phyloP scores from a whole-genome alignment of 2,113 vertebrate genomes.

The Tylochromis polylepis region DNA sequence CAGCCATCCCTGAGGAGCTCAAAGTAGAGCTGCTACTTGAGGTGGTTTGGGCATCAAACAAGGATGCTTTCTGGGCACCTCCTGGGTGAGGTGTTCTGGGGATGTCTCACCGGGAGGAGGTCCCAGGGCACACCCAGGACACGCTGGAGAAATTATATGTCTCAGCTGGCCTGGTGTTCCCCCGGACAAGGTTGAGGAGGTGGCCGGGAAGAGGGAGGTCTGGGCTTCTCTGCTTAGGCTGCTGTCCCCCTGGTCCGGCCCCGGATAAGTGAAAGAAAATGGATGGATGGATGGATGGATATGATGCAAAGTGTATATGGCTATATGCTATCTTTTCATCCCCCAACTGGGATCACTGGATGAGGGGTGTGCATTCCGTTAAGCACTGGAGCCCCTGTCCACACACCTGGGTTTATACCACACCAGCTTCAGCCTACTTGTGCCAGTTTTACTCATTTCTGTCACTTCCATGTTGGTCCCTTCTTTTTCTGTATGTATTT shows the following conservation, averaged over 20 bases:
- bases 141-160: background rate
- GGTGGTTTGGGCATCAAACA: too few relatives aligned
- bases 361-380: background rate
- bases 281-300: background rate
- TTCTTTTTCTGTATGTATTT: background rate
- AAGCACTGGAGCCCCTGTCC: background rate
- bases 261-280: accelerated
- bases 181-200: background rate
- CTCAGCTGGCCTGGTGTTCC: background rate
- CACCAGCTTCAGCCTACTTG: background rate
- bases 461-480: background rate
- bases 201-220: background rate
- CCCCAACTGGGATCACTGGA: background rate
- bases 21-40: too few relatives aligned
- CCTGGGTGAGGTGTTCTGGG: background rate
- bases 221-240: background rate
- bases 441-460: background rate
- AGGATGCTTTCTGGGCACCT: background rate
- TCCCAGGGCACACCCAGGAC: background rate
- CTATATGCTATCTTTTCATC: background rate
- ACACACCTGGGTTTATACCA: background rate
- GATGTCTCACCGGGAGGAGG: background rate
- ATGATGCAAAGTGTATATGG: background rate
- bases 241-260: background rate
- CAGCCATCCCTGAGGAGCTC: background rate